Base-by-base conservation (phyloP, 2,797 vertebrate genomes). In the Petrocephalus sullivani region DNA sequence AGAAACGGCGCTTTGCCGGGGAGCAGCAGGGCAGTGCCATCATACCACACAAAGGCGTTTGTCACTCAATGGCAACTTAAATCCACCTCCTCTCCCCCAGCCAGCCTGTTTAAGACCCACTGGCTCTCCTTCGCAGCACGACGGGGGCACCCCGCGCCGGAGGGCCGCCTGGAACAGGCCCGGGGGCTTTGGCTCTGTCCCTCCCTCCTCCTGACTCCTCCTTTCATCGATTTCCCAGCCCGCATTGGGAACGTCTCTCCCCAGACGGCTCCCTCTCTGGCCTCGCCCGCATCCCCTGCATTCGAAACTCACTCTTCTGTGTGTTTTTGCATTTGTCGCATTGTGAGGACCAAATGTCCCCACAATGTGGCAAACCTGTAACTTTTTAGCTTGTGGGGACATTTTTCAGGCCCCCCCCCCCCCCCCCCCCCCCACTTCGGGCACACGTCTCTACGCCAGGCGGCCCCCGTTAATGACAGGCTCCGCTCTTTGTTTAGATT, bases 21-120 rank as follows among this genome's bases (percentile, higher is more conserved):
- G 54, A 90, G 67, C 88, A 86, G 85, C 87, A 86, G 81, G 89
- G 88, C 87, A 86, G 82, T 89, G 89, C 88, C 87, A 75, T 88
- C 87, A 88, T 60, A 58, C 54, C 10, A 19, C 67, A 93, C 89
- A 93, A 90, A 89, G 85, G 90, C 33, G 37, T 90, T 81, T 89
- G 91, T 90, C 92, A 90, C 75, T 90, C 90, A 92, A 2, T 51
- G 57, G 84, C 88, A 60, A 89, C 83, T 89, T 89, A 90, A 91
- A 84, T 87, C 88, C 87, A 37, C 57, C 90, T 88, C 84, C 49
- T 71, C 21, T 75, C 51, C 53, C 87, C 86, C 87, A 64, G 57
- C 57, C 87, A 82, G 56, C 56, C 87, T 87, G 85, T 83, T 91
- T 91, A 89, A 90, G 89, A 89, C 89, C 67, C 75, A 64, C 87